Conservation (phyloP, 35 echinoderm and acorn worm species). For the Ptychodera flava region DNA sequence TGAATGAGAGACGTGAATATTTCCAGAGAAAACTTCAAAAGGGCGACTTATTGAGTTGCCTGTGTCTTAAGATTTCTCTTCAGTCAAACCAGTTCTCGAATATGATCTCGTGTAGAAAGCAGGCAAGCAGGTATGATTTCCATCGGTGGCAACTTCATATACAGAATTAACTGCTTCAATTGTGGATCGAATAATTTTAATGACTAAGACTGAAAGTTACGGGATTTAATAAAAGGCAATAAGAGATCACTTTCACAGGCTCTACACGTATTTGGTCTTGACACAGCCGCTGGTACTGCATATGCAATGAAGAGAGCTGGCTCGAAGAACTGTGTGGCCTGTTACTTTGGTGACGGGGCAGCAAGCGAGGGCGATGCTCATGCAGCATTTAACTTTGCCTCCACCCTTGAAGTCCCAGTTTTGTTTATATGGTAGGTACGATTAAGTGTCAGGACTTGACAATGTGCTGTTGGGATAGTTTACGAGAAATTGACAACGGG, state of each 20-base stretch:
- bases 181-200: no score
- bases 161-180: no score
- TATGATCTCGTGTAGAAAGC: neutral
- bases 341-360: conserved; percentile 99
- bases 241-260: neutral
- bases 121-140: neutral
- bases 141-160: neutral
- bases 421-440: conserved; percentile 92
- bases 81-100: no score
- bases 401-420: conserved; percentile 87
- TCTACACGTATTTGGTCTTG: neutral
- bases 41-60: no score
- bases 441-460: neutral
- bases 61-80: no score
- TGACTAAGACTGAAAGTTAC: no score
- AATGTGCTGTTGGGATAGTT: neutral
- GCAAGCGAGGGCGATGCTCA: conserved; percentile 98
- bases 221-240: neutral
- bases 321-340: conserved; percentile 69
- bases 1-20: no score
- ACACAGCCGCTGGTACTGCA: conserved; percentile 79
- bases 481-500: neutral
- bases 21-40: no score
- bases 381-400: conserved; percentile 98
- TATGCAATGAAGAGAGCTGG: conserved; percentile 91